Evolutionary conservation across 2,797 vertebrate species (phyloP).

Genomic region (Sphaeramia orbicularis): DNA sequence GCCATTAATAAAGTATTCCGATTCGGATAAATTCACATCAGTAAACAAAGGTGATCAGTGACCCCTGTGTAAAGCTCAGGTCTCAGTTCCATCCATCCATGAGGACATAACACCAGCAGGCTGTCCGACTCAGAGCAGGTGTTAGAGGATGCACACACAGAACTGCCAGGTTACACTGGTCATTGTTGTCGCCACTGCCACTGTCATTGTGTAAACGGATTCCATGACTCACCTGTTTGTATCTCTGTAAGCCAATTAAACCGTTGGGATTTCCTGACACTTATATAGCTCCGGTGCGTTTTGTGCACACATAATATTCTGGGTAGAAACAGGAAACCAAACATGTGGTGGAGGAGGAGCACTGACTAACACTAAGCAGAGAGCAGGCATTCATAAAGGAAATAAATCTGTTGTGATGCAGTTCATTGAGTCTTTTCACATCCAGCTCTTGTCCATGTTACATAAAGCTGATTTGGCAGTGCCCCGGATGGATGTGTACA

Average conservation of each 20-base stretch:
- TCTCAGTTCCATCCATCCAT: slow-evolving; percentile 8
- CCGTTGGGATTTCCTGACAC: slow-evolving; percentile 73
- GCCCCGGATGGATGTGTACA: slow-evolving; percentile 54
- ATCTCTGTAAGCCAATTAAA: slow-evolving; percentile 82
- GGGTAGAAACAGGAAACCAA: slow-evolving; percentile 50
- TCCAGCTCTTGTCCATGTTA: slow-evolving; percentile 62
- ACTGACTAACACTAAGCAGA: slow-evolving; percentile 13
- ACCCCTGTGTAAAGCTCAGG: background rate
- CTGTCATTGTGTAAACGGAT: slow-evolving; percentile 78
- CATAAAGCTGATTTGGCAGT: slow-evolving; percentile 67
- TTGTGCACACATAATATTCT: slow-evolving; percentile 51
- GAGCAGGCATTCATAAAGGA: slow-evolving; percentile 28
- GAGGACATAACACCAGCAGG: slow-evolving; percentile 16
- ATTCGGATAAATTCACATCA: slow-evolving; percentile 7
- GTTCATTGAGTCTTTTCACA: slow-evolving; percentile 58
- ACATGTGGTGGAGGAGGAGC: slow-evolving; percentile 9
- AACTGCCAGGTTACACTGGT: slow-evolving; percentile 27
- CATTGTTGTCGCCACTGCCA: slow-evolving; percentile 65
- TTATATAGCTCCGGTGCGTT: slow-evolving; percentile 68
- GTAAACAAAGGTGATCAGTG: slow-evolving; percentile 8
- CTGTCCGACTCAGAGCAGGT: slow-evolving; percentile 13
- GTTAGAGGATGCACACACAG: slow-evolving; percentile 21
- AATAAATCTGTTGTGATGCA: slow-evolving; percentile 35
- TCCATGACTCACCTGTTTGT: slow-evolving; percentile 81
- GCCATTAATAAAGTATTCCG: too few relatives aligned